Evolutionary conservation across 1,140 invertebrate genomes (phyloP), one percentile per base, ranked within the genome.

Genomic region (Hydropsyche tenuis): DNA sequence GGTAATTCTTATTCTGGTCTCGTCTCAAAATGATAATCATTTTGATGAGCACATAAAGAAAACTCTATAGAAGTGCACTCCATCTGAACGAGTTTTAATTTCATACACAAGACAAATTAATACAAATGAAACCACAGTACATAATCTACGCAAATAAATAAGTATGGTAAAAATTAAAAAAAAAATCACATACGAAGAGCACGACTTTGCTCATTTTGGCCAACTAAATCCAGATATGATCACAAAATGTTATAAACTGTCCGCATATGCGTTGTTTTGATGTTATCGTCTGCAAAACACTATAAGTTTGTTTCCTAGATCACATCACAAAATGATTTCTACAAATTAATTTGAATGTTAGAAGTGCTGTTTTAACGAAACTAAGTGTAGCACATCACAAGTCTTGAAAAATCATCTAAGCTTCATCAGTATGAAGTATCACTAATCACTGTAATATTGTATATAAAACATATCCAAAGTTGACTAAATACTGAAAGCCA

Each of bases 401-500:
- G 23, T 43, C 30, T 46, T 43, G n/a, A 18, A 65, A 22, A 65
- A 46, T 43, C 43, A 65, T 43, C 30, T 46, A 46, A 65, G 23
- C 30, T 25, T 30, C 23, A 22, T 51, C n/a, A 5, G 25, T 20
- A 37, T 18, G 25, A 63, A 12, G 18, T 63, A 12, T 37, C 43
- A 65, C 43, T 43, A 65, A 43, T 65, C 63, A 65, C 30, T n/a
- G 20, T 46, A 6, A 22, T 65, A 30, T 43, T 37, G 9, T 37
- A 4, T 23, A 11, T 12, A 23, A 60, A 60, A n/a, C 20, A 22
- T 62, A 62, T 30, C 12, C 11, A 23, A 68, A 68, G 43, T 48
- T 68, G 65, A 23, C 45, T 68, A 46, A 68, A 68, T 68, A 48
- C 45, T 68, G 45, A 48, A 68, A 48, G 14, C 43, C 63, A 16